phyloP scores from a whole-genome alignment of 2,113 vertebrate species.

The Cervus canadensis region DNA sequence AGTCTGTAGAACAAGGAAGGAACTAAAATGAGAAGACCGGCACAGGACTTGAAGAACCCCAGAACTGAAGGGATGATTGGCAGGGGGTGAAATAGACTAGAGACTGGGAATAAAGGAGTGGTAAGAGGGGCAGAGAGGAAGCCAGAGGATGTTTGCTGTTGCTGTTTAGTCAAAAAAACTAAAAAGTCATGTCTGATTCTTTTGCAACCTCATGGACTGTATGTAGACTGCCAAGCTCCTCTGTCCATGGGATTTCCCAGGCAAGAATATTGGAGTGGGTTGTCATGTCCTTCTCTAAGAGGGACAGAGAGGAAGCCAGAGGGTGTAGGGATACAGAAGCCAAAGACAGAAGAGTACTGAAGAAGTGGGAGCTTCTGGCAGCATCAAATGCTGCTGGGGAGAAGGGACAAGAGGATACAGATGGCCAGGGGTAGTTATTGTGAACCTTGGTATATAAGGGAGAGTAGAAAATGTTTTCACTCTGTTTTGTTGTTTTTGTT shows the following conservation, averaged over 20 bases:
- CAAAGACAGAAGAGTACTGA: neutral
- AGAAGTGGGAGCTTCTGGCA: neutral
- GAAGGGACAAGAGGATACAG: neutral
- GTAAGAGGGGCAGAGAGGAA: neutral
- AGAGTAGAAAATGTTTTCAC: neutral
- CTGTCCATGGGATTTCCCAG: neutral
- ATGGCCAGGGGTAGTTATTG: neutral
- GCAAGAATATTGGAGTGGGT: neutral
- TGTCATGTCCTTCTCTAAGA: neutral
- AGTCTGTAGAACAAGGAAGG: neutral
- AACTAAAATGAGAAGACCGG: neutral
- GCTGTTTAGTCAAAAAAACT: neutral
- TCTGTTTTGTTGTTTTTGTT: neutral
- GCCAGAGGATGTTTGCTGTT: neutral
- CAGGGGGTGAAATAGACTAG: neutral
- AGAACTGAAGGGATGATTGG: neutral
- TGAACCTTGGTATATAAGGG: neutral
- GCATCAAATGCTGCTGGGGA: neutral
- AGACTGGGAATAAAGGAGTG: neutral
- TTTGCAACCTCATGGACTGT: neutral
- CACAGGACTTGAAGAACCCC: neutral
- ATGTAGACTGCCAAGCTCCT: neutral
- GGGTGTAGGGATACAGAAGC: neutral
- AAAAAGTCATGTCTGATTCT: neutral
- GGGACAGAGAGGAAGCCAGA: neutral